Evolutionary conservation across 2,797 vertebrate genomes (phyloP), one percentile per base, ranked within the genome.

Genomic region (Tympanoctomys barrerae): DNA sequence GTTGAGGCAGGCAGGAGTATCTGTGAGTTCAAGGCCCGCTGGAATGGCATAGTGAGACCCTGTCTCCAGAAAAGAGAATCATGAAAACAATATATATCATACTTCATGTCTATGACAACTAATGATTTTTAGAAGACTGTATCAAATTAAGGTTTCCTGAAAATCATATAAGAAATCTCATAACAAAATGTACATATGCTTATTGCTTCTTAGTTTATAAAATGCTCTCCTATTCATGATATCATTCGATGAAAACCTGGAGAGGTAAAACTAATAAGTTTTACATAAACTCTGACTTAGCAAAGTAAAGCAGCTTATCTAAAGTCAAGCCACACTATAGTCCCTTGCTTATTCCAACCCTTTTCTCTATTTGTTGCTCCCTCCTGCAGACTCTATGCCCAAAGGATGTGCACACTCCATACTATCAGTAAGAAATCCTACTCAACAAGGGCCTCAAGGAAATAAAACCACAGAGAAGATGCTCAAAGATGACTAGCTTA

Each of bases 191-290:
- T 75, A 75, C 9, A 70, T 90, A 87, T 92, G 68, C 75, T 91
- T 93, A 85, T 52, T 93, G 70, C 77, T 75, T 91, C 93, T 54
- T 42, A 62, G 77, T 82, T 96, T 89, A 91, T 46, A 85, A 95
- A 95, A 94, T 49, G 52, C 28, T 90, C 89, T 93, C 80, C 71
- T 31, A 85, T 73, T 90, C 68, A 82, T 46, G 89, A 73, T 33
- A 87, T 64, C 84, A 88, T 62, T 70, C 95, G 90, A 97, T 87
- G 95, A 95, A 36, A 83, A 92, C 84, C 79, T 52, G 16, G 61
- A 85, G 59, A 90, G 7, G 26, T 71, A 84, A 95, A 36, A 21
- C 66, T 75, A 59, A 26, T 70, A 89, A 83, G 26, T 12, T 87
- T n/a, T 68, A 92, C 28, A 5, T n/a, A 88, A 95, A 97, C 66